Evolutionary conservation across 2,113 vertebrate species (phyloP).

Genomic region (Oreotragus oreotragus): DNA sequence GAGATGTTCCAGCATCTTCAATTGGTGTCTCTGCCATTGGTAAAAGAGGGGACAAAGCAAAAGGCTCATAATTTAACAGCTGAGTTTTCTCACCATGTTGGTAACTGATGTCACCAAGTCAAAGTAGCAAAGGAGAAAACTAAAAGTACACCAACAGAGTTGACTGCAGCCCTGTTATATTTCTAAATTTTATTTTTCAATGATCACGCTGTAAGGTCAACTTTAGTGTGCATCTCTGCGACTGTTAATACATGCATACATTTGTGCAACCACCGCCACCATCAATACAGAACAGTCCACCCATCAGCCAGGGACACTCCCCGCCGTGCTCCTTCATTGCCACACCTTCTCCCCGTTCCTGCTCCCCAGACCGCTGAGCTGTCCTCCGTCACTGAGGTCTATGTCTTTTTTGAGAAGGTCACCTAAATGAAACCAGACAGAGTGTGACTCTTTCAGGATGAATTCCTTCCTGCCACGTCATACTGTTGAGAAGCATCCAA

Average conservation of each 20-base stretch:
- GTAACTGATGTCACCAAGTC: not conserved
- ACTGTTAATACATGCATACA: not conserved
- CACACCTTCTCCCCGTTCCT: not conserved
- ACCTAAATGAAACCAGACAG: not conserved
- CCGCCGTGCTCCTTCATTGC: accelerated
- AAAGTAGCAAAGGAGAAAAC: not conserved
- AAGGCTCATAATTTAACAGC: not conserved
- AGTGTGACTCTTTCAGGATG: not conserved
- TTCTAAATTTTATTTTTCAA: not conserved
- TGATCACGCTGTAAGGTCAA: too few relatives aligned
- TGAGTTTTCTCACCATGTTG: not conserved
- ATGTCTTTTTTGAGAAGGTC: not conserved
- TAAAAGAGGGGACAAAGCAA: too few relatives aligned
- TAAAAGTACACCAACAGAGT: not conserved
- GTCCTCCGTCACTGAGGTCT: not conserved
- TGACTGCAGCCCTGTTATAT: not conserved
- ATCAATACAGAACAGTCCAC: not conserved
- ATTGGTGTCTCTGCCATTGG: accelerated
- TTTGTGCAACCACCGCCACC: not conserved
- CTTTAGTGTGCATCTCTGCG: not conserved
- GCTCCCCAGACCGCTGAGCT: not conserved
- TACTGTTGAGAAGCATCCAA: not conserved
- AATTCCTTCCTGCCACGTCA: not conserved
- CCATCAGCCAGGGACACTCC: not conserved
- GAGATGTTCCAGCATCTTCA: too few relatives aligned